phyloP scores from a whole-genome alignment of 2,113 vertebrate genomes.

The Rhadina sibilatrix region DNA sequence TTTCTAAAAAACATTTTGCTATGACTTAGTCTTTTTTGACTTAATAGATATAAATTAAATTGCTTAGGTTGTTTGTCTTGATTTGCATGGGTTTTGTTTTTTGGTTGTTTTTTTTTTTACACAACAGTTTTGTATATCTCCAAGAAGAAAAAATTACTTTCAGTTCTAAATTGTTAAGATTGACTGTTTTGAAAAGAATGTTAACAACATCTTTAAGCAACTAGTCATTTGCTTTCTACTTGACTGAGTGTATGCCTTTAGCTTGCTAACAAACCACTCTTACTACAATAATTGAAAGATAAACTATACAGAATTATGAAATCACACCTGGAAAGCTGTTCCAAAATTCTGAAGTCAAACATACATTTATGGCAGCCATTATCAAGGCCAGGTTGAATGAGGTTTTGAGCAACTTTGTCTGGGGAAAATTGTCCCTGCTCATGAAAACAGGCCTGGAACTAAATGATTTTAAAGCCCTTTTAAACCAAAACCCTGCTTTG shows the following conservation, averaged over 20 bases:
- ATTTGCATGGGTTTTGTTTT: neutral
- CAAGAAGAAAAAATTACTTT: neutral
- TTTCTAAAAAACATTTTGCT: neutral
- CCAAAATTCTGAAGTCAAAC: neutral
- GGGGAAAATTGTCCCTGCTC: neutral
- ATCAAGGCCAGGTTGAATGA: neutral
- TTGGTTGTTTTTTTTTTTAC: neutral
- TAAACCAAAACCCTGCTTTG: neutral
- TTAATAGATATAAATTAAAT: neutral
- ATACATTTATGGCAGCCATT: neutral
- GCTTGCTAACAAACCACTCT: neutral
- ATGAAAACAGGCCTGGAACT: fast-evolving
- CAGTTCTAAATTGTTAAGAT: neutral
- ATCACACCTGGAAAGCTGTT: neutral
- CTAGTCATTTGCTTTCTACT: neutral
- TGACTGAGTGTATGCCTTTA: neutral
- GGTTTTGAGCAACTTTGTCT: neutral
- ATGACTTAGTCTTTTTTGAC: neutral
- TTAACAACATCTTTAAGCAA: neutral
- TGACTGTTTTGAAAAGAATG: neutral
- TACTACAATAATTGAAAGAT: neutral
- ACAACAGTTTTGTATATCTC: neutral
- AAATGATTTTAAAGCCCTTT: neutral
- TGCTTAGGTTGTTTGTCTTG: neutral
- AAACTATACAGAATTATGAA: neutral